phyloP scores from a whole-genome alignment of 2,113 vertebrate genomes.

The Pluvialis apricaria region DNA sequence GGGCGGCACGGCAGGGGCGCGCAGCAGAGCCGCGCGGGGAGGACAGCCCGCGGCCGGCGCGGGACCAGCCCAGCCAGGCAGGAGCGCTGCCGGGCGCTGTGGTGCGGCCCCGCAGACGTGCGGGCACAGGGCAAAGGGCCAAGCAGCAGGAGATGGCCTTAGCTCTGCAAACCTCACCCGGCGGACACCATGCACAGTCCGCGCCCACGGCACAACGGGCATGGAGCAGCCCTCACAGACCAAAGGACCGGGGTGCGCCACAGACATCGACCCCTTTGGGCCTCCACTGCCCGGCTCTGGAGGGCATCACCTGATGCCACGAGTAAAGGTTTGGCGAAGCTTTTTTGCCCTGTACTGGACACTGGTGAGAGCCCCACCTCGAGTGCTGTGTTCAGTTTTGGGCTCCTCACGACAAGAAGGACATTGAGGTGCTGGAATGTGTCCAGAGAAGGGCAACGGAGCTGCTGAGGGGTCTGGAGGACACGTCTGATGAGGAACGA shows the following conservation, averaged over 20 bases:
- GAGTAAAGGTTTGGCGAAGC: too few relatives aligned
- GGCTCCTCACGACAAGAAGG: too few relatives aligned
- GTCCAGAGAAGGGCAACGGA: too few relatives aligned
- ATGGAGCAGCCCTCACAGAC: neutral
- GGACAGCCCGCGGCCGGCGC: neutral
- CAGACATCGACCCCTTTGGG: too few relatives aligned
- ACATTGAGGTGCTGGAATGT: too few relatives aligned
- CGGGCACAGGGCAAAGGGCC: neutral
- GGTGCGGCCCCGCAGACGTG: neutral
- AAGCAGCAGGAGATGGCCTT: neutral
- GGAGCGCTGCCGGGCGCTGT: fast-evolving
- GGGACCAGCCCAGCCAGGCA: neutral
- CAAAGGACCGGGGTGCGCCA: neutral
- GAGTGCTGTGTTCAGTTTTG: too few relatives aligned
- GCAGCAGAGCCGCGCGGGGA: neutral
- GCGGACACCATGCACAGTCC: neutral
- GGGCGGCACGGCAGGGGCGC: neutral
- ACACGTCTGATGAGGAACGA: too few relatives aligned
- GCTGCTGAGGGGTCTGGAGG: too few relatives aligned
- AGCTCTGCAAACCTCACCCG: too few relatives aligned
- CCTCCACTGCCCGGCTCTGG: fast-evolving
- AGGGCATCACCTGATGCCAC: neutral
- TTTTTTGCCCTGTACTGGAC: too few relatives aligned
- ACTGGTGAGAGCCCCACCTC: too few relatives aligned
- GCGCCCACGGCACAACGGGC: fast-evolving